These are phyloP conservation scores for Drosophila paranaensis DNA, from an alignment of 2,888 invertebrate species.

Conservation along the genomic window DNA sequence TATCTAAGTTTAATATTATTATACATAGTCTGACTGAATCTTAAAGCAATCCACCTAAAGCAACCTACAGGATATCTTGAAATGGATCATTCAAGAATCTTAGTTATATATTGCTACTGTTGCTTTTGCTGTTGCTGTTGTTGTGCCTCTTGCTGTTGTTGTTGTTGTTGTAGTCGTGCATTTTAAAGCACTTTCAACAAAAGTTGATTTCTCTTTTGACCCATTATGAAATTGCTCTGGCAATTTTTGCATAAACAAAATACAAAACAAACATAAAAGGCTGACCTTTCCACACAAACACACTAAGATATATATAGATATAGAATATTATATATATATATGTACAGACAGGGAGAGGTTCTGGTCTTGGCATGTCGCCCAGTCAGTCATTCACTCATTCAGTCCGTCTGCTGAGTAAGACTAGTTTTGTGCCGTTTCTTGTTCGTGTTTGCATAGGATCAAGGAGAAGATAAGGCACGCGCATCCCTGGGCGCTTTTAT, in stretches of 20 bases:
- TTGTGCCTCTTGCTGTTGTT: conserved; percentile 7
- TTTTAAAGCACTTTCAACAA: conserved; percentile 79
- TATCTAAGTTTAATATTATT: too few species aligned
- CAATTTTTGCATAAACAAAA: conserved; percentile 79
- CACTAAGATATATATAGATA: conserved; percentile 1
- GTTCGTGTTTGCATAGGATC: conserved; percentile 71
- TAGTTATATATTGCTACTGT: conserved; percentile 8
- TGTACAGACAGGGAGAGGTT: conserved; percentile 22
- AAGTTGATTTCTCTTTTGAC: conserved; percentile 81
- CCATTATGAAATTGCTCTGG: conserved; percentile 79
- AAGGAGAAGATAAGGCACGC: conserved; percentile 53
- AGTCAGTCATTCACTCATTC: conserved; percentile 36
- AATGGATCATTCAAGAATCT: conserved; percentile 2
- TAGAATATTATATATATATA: conserved; percentile 7
- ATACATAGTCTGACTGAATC: neutral
- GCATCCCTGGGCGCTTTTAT: conserved; percentile 73
- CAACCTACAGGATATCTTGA: neutral
- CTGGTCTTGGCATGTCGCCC: conserved; percentile 60
- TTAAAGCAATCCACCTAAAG: neutral
- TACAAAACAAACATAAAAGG: conserved; percentile 76
- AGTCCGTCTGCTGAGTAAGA: conserved; percentile 33
- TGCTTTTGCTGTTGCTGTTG: conserved; percentile 2
- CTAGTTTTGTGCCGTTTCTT: conserved; percentile 37
- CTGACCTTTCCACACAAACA: conserved; percentile 63
- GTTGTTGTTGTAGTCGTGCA: conserved; percentile 62